A percentile compares a stretch with the other conserved stretches of the same genome.
Conservation (phyloP, 2,888 invertebrate genomes). For the Ditula angustiorana region DNA sequence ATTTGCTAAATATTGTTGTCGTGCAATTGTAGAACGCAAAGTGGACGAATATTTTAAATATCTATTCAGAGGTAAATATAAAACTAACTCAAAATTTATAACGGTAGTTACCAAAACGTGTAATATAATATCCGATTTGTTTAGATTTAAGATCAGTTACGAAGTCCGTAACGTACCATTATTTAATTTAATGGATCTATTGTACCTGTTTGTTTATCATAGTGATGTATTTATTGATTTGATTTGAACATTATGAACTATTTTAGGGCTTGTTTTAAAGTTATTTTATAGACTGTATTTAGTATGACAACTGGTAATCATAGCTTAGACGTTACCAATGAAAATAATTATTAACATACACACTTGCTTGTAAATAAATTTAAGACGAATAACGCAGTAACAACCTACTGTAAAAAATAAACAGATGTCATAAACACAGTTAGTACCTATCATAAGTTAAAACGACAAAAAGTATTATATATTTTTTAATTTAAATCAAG, state of each 20-base stretch:
- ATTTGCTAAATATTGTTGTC: no score
- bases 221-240: not conserved
- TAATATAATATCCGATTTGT: not conserved
- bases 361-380: conserved; percentile 4
- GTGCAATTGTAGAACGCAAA: not conserved
- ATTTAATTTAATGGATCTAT: not conserved
- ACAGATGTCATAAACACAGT: no score
- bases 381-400: not conserved
- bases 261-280: not conserved
- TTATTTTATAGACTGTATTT: not conserved
- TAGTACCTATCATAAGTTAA: no score
- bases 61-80: not conserved
- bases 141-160: not conserved
- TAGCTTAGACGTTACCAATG: not conserved
- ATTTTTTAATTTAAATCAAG: no score
- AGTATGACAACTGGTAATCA: not conserved
- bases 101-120: not conserved
- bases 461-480: no score
- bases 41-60: not conserved
- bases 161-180: not conserved
- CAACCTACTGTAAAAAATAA: not conserved
- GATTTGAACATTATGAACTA: not conserved
- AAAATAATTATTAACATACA: conserved; percentile 5
- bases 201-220: conserved; percentile 6
- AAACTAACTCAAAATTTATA: not conserved